Percentiles rank a stretch among this genome's conserved stretches.
These are phyloP conservation scores for Engraulis encrasicolus DNA, from an alignment of 2,113 vertebrate species.

Conservation along the genomic window DNA sequence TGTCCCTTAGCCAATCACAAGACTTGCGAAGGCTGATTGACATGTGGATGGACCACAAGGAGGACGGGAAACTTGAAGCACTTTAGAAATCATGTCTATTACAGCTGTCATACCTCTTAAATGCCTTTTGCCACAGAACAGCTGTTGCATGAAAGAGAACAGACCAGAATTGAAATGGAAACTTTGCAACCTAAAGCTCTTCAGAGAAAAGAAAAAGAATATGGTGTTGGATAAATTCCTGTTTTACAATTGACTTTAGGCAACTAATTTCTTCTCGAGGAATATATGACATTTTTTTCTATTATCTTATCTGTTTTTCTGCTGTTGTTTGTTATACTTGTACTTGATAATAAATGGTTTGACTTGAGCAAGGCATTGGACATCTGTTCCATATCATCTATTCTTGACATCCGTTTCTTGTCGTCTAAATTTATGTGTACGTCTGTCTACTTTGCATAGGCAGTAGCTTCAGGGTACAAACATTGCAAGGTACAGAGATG, in stretches of 20 bases:
- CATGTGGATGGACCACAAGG: neutral
- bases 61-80: conserved; percentile 53
- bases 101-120: conserved; percentile 46
- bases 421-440: too few species aligned
- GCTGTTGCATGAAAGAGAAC: conserved; percentile 53
- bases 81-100: conserved; percentile 60
- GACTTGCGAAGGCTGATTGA: conserved; percentile 27
- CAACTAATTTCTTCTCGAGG: conserved; percentile 63
- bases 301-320: too few species aligned
- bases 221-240: conserved; percentile 32
- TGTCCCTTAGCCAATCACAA: conserved; percentile 17
- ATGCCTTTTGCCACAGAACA: conserved; percentile 60
- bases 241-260: too few species aligned
- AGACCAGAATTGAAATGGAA: conserved; percentile 29
- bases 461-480: neutral
- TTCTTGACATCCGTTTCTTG: too few species aligned
- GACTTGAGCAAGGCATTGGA: conserved; percentile 60
- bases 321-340: conserved; percentile 81
- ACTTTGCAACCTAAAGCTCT: conserved; percentile 58
- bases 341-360: conserved; percentile 82
- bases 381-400: conserved; percentile 39
- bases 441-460: too few species aligned
- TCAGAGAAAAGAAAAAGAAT: conserved; percentile 49
- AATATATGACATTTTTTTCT: conserved; percentile 58
- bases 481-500: neutral